These are phyloP conservation scores for Lamellibrachia luymesi DNA, from an alignment of 1,140 invertebrate genomes.

Conservation along the genomic window DNA sequence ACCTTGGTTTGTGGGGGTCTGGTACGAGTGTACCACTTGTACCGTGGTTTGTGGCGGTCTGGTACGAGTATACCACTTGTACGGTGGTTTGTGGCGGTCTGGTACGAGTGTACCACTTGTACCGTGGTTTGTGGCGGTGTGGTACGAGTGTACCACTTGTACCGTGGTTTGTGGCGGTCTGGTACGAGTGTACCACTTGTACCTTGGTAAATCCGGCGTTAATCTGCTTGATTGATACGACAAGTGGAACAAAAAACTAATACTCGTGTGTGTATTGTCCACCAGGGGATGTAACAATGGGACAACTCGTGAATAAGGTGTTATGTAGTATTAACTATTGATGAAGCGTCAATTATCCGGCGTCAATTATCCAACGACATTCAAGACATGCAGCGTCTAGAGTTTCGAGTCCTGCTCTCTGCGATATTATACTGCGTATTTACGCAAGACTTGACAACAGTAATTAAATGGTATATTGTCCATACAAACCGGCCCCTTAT, in stretches of 20 bases:
- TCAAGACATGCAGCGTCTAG: background rate
- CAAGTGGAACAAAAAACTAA: background rate
- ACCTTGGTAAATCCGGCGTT: too few species aligned
- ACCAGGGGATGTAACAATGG: background rate
- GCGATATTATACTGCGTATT: background rate
- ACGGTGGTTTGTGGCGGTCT: too few species aligned
- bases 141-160: too few species aligned
- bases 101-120: too few species aligned
- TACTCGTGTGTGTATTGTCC: background rate
- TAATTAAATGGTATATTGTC: background rate
- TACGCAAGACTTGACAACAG: background rate
- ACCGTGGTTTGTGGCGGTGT: too few species aligned
- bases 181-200: too few species aligned
- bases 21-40: too few species aligned
- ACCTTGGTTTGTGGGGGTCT: too few species aligned
- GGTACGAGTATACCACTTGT: too few species aligned
- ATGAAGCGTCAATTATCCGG: background rate
- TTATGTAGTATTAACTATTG: background rate
- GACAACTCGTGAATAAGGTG: background rate
- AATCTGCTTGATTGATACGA: background rate
- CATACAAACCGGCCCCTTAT: background rate
- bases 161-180: too few species aligned
- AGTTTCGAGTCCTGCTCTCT: background rate
- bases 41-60: too few species aligned
- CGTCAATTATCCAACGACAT: background rate